Evolutionary conservation across 2,797 vertebrate genomes (phyloP).

Genomic region (Ptychadena robeensis): DNA sequence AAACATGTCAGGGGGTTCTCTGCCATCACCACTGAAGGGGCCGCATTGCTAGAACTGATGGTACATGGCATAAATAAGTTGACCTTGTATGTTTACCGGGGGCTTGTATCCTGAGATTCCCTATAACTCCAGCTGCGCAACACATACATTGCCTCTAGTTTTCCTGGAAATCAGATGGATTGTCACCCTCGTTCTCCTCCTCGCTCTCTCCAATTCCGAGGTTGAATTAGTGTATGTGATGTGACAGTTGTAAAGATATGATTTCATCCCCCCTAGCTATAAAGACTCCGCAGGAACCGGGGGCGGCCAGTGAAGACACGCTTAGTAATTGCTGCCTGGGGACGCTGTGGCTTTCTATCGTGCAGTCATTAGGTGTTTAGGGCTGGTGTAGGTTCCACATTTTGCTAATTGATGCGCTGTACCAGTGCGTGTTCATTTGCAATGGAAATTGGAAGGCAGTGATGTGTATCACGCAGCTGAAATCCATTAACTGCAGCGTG

Average conservation of each 20-base stretch:
- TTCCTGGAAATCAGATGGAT: neutral
- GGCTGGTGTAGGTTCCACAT: neutral
- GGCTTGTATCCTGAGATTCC: neutral
- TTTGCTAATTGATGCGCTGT: neutral
- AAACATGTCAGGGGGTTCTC: no score
- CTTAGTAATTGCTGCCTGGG: constrained; percentile 1
- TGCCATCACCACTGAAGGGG: no score
- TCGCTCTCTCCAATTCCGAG: neutral
- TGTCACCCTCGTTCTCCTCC: neutral
- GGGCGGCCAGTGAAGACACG: neutral
- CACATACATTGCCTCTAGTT: neutral
- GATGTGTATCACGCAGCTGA: constrained; percentile 4
- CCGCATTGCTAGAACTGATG: neutral
- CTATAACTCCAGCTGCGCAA: neutral
- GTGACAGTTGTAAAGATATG: neutral
- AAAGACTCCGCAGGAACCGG: neutral
- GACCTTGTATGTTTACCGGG: neutral
- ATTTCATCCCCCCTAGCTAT: neutral
- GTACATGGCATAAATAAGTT: neutral
- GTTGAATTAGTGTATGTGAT: neutral
- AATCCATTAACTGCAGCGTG: neutral
- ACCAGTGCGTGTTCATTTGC: constrained; percentile 1
- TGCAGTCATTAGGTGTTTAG: neutral
- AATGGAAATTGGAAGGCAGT: constrained; percentile 9
- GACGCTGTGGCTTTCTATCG: neutral